These are phyloP conservation scores for Egretta garzetta DNA, from an alignment of 2,113 vertebrate genomes.

Conservation along the genomic window DNA sequence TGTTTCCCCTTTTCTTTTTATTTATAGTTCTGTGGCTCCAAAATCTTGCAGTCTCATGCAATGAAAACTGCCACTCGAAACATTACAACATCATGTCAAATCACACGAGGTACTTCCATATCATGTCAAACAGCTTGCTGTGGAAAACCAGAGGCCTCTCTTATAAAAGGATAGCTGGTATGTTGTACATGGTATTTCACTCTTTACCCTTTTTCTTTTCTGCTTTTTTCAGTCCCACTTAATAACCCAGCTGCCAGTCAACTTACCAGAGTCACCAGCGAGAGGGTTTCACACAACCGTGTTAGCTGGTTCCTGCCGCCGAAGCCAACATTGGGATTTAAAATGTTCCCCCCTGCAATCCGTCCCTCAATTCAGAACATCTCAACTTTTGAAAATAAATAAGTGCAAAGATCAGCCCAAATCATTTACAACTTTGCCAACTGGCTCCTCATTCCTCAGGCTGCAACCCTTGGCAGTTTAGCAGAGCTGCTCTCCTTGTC, in stretches of 20 bases:
- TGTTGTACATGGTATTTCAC: not conserved
- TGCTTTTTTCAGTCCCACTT: not conserved
- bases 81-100: not conserved
- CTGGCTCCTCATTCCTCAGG: not conserved
- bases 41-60: not conserved
- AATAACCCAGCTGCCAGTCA: constrained; percentile 1
- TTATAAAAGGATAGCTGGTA: not conserved
- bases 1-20: not conserved
- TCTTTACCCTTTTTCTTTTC: not conserved
- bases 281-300: not conserved
- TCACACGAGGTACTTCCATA: not conserved
- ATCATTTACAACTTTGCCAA: not conserved
- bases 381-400: not conserved
- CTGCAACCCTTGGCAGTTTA: not conserved
- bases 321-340: rapidly evolving
- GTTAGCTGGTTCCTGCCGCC: not conserved
- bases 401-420: not conserved
- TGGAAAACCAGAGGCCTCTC: not conserved
- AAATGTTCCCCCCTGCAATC: not conserved
- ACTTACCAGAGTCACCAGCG: not conserved
- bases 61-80: not conserved
- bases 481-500: not conserved
- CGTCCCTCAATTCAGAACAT: not conserved
- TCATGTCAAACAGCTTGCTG: not conserved
- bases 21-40: not conserved